These are phyloP conservation scores for Uloborus plumipes DNA, from an alignment of 2,888 invertebrate species.

Conservation along the genomic window DNA sequence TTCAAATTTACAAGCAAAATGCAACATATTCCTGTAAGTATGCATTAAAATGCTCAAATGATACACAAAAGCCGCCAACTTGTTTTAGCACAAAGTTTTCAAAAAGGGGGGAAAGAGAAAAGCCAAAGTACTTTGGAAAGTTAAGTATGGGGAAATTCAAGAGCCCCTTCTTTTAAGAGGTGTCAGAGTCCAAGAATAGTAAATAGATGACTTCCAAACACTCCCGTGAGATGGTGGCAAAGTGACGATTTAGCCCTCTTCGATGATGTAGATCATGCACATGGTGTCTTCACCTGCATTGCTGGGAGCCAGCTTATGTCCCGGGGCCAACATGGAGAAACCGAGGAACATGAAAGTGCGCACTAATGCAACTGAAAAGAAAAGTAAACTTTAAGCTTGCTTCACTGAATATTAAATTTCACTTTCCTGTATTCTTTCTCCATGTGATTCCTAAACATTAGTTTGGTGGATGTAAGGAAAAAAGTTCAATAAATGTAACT, in stretches of 20 bases:
- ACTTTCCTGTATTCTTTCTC: background rate
- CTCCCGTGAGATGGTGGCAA: constrained; percentile 15
- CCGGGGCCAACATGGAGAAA: constrained; percentile 88
- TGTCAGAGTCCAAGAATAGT: constrained; percentile 9
- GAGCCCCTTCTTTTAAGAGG: constrained; percentile 39
- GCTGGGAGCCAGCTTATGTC: constrained; percentile 82
- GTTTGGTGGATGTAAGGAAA: no score
- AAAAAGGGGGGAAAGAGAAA: constrained; percentile 23
- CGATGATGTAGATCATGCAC: constrained; percentile 75
- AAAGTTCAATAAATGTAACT: no score
- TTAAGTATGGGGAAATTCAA: constrained; percentile 52
- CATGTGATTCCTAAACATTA: no score
- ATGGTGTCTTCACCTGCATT: constrained; percentile 75
- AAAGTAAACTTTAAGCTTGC: constrained; percentile 40
- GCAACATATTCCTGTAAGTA: constrained; percentile 1
- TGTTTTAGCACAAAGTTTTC: background rate
- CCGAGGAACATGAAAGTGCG: constrained; percentile 98
- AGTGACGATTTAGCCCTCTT: constrained; percentile 33
- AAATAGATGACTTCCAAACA: constrained; percentile 46
- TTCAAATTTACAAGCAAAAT: constrained; percentile 5
- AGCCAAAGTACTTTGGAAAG: constrained; percentile 63
- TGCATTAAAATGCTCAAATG: constrained; percentile 1
- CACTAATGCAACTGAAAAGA: constrained; percentile 80
- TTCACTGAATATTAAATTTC: background rate
- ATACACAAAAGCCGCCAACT: constrained; percentile 31